Evolutionary conservation across 92 coral and sea anemone genomes (phyloP).

Genomic region (Virgularia gustaviana): DNA sequence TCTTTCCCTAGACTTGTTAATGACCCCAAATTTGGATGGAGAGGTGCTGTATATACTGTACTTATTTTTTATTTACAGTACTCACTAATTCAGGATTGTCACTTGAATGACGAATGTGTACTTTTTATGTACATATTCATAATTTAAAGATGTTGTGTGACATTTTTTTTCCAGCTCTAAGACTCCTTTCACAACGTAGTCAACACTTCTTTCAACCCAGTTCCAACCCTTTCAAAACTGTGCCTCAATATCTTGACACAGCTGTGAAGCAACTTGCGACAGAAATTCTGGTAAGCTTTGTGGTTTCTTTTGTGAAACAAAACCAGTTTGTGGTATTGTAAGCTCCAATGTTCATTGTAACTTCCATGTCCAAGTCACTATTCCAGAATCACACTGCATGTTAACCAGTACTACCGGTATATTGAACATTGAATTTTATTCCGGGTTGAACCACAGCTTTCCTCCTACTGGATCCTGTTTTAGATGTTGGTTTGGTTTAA

Average conservation of each 20-base stretch:
- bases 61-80: too few relatives aligned
- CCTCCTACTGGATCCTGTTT: too few relatives aligned
- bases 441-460: too few relatives aligned
- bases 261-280: slow-evolving; percentile 77
- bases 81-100: not conserved
- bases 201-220: slow-evolving; percentile 98
- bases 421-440: too few relatives aligned
- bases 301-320: too few relatives aligned
- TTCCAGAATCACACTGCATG: too few relatives aligned
- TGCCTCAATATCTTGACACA: slow-evolving; percentile 86
- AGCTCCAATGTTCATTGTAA: too few relatives aligned
- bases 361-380: too few relatives aligned
- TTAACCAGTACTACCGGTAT: too few relatives aligned
- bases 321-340: too few relatives aligned
- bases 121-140: not conserved
- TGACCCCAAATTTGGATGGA: slow-evolving; percentile 91
- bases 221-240: slow-evolving; percentile 84
- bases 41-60: slow-evolving; percentile 81
- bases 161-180: slow-evolving; percentile 55
- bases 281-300: slow-evolving; percentile 41
- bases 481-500: too few relatives aligned
- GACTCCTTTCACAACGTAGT: slow-evolving; percentile 91
- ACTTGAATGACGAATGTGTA: not conserved
- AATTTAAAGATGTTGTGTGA: not conserved
- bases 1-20: slow-evolving; percentile 67